Base-by-base conservation (phyloP, 2,797 vertebrate species). In the Coccyzus lansbergi region DNA sequence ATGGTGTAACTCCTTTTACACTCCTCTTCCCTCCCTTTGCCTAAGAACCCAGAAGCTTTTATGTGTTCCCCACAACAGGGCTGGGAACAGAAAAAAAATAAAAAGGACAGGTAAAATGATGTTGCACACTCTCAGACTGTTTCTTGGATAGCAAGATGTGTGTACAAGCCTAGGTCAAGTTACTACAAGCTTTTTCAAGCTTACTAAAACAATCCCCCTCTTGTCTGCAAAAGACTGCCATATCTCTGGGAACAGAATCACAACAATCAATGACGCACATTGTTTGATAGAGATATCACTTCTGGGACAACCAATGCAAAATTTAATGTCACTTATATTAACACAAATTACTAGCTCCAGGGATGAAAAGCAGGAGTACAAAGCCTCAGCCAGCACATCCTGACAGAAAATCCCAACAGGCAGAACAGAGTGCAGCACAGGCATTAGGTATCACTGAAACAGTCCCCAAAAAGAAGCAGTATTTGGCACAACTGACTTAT, bases 201-300 rank as follows among this genome's bases (percentile, higher is more conserved):
- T 67, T 52, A 40, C 42, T 89, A 40, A 51, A 74, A 74, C 28
- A 55, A 21, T 11, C 18, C 3, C 8, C 5, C 8, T 2, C 63
- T 33, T 31, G 25, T 38, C 31, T 70, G 56, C 42, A 52, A 38
- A 72, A 51, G 40, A 8, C n/a, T 18, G 18, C 31, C 60, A 33
- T 10, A 33, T 53, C 67, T 33, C 56, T 34, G 8, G 29, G 69
- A 38, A 34, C 48, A 19, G 42, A 78, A 21, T 26, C 19, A 68
- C 14, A 1, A 0, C 28, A 22, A 46, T 42, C 53, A 68, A 15
- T 12, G 12, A 29, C 1, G 6, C 4, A 8, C 4, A 1, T 8
- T 83, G 51, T 48, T 85, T 64, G 75, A 75, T 14, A 55, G 31
- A 53, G n/a, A 4, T 9, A 59, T 0, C 16, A 7, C 12, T 91